Evolutionary conservation across 2,113 vertebrate species (phyloP), one percentile per base, ranked within the genome.

Genomic region (Cyphomyrus plagiostoma): DNA sequence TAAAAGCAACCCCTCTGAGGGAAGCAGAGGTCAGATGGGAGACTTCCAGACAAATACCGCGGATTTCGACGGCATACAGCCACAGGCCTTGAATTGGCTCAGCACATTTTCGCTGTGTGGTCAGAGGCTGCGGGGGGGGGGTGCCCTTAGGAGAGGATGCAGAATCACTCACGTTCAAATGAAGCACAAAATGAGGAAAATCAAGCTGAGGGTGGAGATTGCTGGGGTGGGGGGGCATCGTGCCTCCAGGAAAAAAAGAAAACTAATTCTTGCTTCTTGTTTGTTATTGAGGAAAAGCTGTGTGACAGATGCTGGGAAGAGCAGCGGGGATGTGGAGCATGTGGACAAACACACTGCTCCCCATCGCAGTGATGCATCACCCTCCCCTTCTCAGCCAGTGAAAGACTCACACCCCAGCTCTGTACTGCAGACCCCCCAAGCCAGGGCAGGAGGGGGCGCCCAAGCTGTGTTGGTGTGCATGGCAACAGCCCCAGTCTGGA

Each of bases 1-100:
- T 97, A 98, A 98, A 97, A 95, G 95, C 92, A 97, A 97, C 95
- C 95, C 96, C 96, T 94, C 95, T 92, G 92, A 96, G 96, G 95
- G 96, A 94, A 95, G 17, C 90, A 93, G 93, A 96, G 96, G 97
- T 97, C 97, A 97, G 97, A 96, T 87, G 92, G 95, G 91, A 96
- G 95, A 95, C 92, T 93, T 94, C 93, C 48, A 88, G 35, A 88
- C 86, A 88, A 88, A 88, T 88, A 87, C 50, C 15, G 53, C 19
- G 39, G 52, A 88, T 39, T 62, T 21, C 9, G 17, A 87, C 35
- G 39, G 53, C 48, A 26, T 50, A 42, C 45, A 23, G 82, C 42
- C 45, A 21, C 21, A 48, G 80, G 39, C 39, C 80, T 84, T 84
- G 6, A 19, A 48, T 11, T 50, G 84, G n/a, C 49, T 86, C 84